These are phyloP conservation scores for Pelecanoides urinatrix DNA, from an alignment of 2,113 vertebrate species.

Conservation along the genomic window DNA sequence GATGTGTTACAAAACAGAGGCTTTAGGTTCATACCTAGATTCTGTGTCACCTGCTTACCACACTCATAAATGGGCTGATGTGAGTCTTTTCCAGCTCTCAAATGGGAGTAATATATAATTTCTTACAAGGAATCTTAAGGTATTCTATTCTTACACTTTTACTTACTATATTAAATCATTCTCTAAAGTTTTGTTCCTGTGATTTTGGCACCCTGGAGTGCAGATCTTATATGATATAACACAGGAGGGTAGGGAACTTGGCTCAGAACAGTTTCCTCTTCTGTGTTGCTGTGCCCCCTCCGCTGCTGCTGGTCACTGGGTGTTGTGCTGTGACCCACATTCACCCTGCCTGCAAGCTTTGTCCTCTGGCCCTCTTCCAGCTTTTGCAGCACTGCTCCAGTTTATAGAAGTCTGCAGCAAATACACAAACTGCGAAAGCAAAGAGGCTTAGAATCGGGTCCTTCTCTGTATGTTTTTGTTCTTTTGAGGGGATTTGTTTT, in stretches of 20 bases:
- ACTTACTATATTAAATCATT: neutral
- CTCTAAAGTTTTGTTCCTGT: neutral
- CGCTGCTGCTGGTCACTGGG: neutral
- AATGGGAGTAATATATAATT: neutral
- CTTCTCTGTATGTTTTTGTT: neutral
- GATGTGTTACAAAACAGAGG: neutral
- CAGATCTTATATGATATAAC: rapidly evolving
- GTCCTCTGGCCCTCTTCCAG: slow-evolving; percentile 30
- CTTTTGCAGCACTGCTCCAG: neutral
- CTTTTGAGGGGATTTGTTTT: neutral
- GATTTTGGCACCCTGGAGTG: neutral
- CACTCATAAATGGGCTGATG: neutral
- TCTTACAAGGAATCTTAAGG: neutral
- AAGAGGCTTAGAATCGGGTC: slow-evolving; percentile 5
- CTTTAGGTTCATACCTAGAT: neutral
- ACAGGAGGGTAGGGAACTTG: neutral
- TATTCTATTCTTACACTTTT: neutral
- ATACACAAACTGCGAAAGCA: neutral
- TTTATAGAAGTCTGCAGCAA: neutral
- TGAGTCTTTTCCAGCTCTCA: neutral
- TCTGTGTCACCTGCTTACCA: neutral
- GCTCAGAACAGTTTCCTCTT: neutral
- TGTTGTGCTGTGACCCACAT: slow-evolving; percentile 36
- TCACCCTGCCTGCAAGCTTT: slow-evolving; percentile 6
- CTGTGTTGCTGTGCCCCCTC: neutral